These are phyloP conservation scores for Bubo scandiacus DNA, from an alignment of 2,113 vertebrate genomes.

Conservation along the genomic window DNA sequence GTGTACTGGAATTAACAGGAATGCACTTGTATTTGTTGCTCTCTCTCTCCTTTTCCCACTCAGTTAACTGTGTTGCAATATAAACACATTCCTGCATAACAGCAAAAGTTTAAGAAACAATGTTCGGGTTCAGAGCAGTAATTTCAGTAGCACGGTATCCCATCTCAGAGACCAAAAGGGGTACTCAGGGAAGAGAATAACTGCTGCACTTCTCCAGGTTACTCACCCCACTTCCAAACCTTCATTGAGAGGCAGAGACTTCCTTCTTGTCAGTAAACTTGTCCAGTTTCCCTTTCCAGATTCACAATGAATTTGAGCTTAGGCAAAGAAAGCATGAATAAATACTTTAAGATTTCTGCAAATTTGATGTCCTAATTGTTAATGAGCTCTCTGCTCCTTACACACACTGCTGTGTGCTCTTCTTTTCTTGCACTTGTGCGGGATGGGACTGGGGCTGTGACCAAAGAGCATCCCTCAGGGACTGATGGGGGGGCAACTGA, in stretches of 20 bases:
- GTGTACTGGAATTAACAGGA: background rate
- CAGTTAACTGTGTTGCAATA: background rate
- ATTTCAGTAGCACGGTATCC: accelerated
- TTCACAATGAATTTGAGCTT: background rate
- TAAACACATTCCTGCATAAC: background rate
- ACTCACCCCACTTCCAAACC: background rate
- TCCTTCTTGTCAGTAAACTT: background rate
- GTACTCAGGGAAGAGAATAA: background rate
- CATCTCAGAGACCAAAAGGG: background rate
- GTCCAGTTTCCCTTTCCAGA: background rate
- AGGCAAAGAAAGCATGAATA: background rate
- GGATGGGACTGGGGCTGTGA: background rate
- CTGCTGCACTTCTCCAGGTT: background rate
- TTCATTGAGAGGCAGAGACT: background rate
- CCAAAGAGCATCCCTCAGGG: background rate
- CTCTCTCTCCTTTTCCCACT: background rate
- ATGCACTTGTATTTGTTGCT: background rate
- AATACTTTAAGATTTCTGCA: background rate
- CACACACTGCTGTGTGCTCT: background rate
- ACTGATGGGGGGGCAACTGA: too few relatives aligned
- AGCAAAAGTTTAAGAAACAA: background rate
- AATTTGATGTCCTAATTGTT: background rate
- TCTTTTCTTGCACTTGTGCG: background rate
- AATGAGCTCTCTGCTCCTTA: background rate
- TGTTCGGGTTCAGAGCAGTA: background rate